A percentile compares a stretch with the other conserved stretches of the same genome.
These are phyloP conservation scores for Trichogramma pretiosum DNA, from an alignment of 1,140 invertebrate species.

Conservation along the genomic window DNA sequence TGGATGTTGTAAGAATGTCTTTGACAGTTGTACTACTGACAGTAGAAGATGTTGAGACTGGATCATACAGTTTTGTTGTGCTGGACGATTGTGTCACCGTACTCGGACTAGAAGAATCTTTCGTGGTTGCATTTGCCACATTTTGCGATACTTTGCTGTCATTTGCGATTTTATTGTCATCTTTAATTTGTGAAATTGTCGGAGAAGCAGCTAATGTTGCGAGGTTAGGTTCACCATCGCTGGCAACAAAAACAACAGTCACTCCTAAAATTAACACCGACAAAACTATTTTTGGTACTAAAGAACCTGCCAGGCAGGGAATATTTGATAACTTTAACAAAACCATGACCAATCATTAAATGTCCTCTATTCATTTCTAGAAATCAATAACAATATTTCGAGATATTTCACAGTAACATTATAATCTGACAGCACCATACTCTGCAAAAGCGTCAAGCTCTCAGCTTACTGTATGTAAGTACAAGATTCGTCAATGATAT, in stretches of 20 bases:
- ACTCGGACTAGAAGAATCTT: background rate
- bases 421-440: too few relatives aligned
- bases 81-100: background rate
- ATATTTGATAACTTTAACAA: slow-evolving; percentile 1
- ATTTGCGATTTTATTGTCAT: background rate
- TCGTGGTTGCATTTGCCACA: background rate
- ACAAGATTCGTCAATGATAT: too few relatives aligned
- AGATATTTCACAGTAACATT: background rate
- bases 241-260: slow-evolving; percentile 2
- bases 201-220: too few relatives aligned
- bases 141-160: background rate
- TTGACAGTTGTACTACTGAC: slow-evolving; percentile 2
- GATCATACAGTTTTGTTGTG: background rate
- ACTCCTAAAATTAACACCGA: background rate
- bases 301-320: background rate
- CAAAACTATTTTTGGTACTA: background rate
- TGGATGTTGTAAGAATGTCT: slow-evolving; percentile 3
- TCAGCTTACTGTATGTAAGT: too few relatives aligned
- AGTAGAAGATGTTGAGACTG: background rate
- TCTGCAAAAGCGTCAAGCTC: too few relatives aligned
- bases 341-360: slow-evolving; percentile 12
- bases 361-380: background rate
- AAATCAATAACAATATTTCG: background rate
- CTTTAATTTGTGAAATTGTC: too few relatives aligned
- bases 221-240: slow-evolving; percentile 12